Evolutionary conservation across 2,797 vertebrate genomes (phyloP), one percentile per base, ranked within the genome.

Genomic region (Aeoliscus strigatus): DNA sequence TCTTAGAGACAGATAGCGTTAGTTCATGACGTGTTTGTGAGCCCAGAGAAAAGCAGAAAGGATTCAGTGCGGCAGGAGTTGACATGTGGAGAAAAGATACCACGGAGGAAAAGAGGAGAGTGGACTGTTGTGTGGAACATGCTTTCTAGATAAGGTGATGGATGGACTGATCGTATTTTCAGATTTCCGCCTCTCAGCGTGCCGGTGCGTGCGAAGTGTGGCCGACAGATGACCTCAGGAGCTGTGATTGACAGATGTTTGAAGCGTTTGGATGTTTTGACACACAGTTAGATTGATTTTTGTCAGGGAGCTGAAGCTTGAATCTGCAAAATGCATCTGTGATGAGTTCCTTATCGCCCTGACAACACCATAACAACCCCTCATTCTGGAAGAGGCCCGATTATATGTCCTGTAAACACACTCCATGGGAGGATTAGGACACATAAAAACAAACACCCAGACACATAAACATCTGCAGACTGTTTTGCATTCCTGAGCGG

Each of bases 401-500:
- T 23, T 28, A 39, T 16, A 14, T 50, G 43, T 43, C 27, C 45
- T 21, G 35, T 47, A 29, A 58, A 67, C 28, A n/a, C 39, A 30
- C 26, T 48, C 34, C 18, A 8, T 11, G 23, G 25, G 4, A 39
- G 14, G 30, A 35, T 49, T 35, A 27, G 14, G 18, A 42, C 21
- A 12, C 32, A 6, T 39, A 34, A 36, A 21, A 16, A 11, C 30
- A 56, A 51, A 35, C 30, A 12, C 17, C 17, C 5, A 35, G 17
- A 35, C n/a, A 35, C 10, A 6, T 18, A 27, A 16, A 57, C 52
- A 56, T 71, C 59, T 68, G 41, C 36, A 38, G 24, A 33, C 39
- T 59, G 24, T 72, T 57, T 70, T 66, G 36, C 27, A 56, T 70
- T 71, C 52, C 52, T 62, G 34, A 47, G 41, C 26, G 3, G 27